Base-by-base conservation (phyloP, 2,797 vertebrate genomes). In the Ctenopoma kingsleyae region DNA sequence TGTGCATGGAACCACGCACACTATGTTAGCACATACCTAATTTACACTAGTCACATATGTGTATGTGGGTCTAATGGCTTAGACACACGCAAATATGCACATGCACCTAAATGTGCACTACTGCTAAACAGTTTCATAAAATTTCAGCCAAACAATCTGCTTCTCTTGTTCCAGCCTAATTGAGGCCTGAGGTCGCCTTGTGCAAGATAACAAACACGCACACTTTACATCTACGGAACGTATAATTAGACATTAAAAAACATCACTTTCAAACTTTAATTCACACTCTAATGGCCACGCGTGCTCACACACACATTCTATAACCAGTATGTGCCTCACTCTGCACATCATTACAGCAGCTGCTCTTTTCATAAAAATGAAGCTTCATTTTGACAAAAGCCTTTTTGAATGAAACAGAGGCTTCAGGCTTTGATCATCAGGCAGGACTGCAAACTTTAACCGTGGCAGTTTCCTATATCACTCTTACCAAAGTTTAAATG, bases 401-500 rank as follows among this genome's bases (percentile, higher is more conserved):
- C 62, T 17, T n/a, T 65, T 19, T 73, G 74, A 69, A 84, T 74
- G 62, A 80, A 83, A 70, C 4, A 50, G 36, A 25, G 2, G 27
- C 74, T 70, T 64, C 49, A 44, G 32, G 62, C 78, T 87, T 86
- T 86, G 80, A 89, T 89, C 80, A 78, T 63, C 46, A 60, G 17
- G 44, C 20, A 58, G 43, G 60, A 71, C 10, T 58, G 43, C 58
- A 71, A 68, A 54, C 32, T 67, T 36, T 59, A 41, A 15, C 49
- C 11, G 35, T 17, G 23, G 17, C 20, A 19, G 35, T 62, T 74
- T 63, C 36, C 23, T 57, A 49, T 40, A 49, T 57, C 30, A 54
- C 36, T 41, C 66, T 40, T 4, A 55, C 61, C 19, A 40, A 47
- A 46, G 20, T 23, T 44, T 30, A 17, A 30, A 9, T 27, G 2